phyloP scores from a whole-genome alignment of 2,797 vertebrate species.

The Hybognathus amarus region DNA sequence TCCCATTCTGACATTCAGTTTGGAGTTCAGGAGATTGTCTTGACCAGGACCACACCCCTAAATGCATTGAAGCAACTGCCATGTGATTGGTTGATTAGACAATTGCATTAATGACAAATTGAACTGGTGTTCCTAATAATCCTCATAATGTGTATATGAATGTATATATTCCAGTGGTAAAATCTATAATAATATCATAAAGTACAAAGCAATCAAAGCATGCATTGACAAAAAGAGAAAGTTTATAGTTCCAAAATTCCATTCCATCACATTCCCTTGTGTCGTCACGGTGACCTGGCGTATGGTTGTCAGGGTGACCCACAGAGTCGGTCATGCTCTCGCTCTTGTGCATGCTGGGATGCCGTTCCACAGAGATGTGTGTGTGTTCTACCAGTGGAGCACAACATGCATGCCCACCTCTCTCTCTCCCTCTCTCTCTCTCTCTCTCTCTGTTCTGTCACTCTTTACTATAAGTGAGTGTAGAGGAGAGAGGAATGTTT shows the following conservation, averaged over 20 bases:
- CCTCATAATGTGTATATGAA: no score
- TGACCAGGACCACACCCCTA: no score
- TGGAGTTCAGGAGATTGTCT: no score
- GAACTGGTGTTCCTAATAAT: no score
- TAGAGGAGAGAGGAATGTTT: conserved; percentile 55
- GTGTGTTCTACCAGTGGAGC: conserved; percentile 66
- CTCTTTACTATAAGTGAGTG: conserved; percentile 67
- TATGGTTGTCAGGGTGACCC: conserved; percentile 39
- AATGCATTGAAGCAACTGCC: no score
- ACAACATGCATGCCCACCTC: conserved; percentile 60
- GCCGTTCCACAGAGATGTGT: conserved; percentile 64
- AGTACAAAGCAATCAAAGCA: not conserved
- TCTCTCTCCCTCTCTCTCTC: conserved; percentile 63
- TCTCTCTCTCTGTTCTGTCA: conserved; percentile 59
- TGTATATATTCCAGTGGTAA: not conserved
- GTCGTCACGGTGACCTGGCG: conserved; percentile 34
- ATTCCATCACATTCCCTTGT: conserved; percentile 35
- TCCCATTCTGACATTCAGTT: no score
- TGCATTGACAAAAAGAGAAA: not conserved
- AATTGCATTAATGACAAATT: no score
- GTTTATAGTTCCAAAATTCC: conserved; percentile 2
- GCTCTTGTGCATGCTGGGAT: conserved; percentile 62
- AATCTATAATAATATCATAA: not conserved
- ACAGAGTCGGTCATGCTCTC: conserved; percentile 45
- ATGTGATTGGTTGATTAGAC: no score